phyloP scores from a whole-genome alignment of 1,140 invertebrate genomes.

The Scylla paramamosain region DNA sequence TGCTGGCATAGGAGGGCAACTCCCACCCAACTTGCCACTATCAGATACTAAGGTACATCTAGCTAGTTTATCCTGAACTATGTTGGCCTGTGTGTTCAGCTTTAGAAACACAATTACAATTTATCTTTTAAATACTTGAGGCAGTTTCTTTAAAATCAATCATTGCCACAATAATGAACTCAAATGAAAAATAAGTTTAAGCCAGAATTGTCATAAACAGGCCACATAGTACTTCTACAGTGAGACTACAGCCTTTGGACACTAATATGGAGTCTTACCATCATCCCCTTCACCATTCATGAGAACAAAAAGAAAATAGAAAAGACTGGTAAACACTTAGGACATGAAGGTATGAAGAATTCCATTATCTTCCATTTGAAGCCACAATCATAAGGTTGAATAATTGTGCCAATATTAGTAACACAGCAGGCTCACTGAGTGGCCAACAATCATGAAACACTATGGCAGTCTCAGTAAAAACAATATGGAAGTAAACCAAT shows the following conservation, averaged over 20 bases:
- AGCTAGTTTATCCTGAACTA: conserved; percentile 71
- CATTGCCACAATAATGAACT: background rate
- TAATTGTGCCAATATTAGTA: conserved; percentile 68
- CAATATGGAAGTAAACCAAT: conserved; percentile 60
- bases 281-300: conserved; percentile 76
- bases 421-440: conserved; percentile 63
- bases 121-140: background rate
- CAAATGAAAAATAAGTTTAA: background rate
- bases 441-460: conserved; percentile 66
- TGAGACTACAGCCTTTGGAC: conserved; percentile 75
- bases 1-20: conserved; percentile 67
- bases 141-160: conserved; percentile 15
- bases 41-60: conserved; percentile 76
- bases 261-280: conserved; percentile 76
- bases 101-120: conserved; percentile 45
- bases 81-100: conserved; percentile 68
- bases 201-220: conserved; percentile 57
- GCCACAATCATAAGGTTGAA: conserved; percentile 68
- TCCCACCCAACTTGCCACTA: conserved; percentile 75
- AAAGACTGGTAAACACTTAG: conserved; percentile 76
- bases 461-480: conserved; percentile 71
- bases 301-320: conserved; percentile 75
- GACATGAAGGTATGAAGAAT: conserved; percentile 71
- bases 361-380: conserved; percentile 73
- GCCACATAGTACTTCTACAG: conserved; percentile 76